phyloP scores from a whole-genome alignment of 2,888 invertebrate species.

The Nemotelus pantherinus region DNA sequence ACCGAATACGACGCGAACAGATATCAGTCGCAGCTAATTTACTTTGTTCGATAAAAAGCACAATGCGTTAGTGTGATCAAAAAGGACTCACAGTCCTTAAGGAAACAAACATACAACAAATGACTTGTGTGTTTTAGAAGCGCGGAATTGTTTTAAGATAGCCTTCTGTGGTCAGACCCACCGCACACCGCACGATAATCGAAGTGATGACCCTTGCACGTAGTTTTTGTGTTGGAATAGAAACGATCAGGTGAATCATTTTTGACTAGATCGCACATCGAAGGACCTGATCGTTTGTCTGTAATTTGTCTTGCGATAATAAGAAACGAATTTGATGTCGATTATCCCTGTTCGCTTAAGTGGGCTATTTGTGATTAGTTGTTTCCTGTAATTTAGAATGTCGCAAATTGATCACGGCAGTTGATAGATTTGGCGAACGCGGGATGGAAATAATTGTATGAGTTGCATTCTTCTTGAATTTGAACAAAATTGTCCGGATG shows the following conservation, averaged over 20 bases:
- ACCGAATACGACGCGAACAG: not conserved
- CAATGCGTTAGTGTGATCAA: slow-evolving; percentile 19
- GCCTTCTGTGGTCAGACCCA: slow-evolving; percentile 15
- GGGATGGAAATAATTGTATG: too few species aligned
- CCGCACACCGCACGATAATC: slow-evolving; percentile 7
- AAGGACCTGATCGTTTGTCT: slow-evolving; percentile 24
- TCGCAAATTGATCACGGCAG: slow-evolving; percentile 8
- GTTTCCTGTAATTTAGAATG: slow-evolving; percentile 31
- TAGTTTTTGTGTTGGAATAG: slow-evolving; percentile 8
- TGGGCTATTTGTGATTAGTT: not conserved
- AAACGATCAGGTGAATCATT: slow-evolving; percentile 38
- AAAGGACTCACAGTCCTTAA: slow-evolving; percentile 7
- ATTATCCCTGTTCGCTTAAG: slow-evolving; percentile 18
- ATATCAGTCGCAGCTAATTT: slow-evolving; percentile 13
- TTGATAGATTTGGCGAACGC: not conserved
- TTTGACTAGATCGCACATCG: slow-evolving; percentile 33
- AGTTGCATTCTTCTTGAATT: too few species aligned
- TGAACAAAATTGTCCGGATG: too few species aligned
- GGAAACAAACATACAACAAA: slow-evolving; percentile 35
- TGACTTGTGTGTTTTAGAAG: slow-evolving; percentile 5
- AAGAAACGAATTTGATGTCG: slow-evolving; percentile 36
- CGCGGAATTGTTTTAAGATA: slow-evolving; percentile 32
- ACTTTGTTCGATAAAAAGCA: slow-evolving; percentile 4
- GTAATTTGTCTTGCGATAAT: slow-evolving; percentile 42
- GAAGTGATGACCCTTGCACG: slow-evolving; percentile 5